Conservation (phyloP, 2,888 invertebrate species). For the Pseudolycoriella hygida region DNA sequence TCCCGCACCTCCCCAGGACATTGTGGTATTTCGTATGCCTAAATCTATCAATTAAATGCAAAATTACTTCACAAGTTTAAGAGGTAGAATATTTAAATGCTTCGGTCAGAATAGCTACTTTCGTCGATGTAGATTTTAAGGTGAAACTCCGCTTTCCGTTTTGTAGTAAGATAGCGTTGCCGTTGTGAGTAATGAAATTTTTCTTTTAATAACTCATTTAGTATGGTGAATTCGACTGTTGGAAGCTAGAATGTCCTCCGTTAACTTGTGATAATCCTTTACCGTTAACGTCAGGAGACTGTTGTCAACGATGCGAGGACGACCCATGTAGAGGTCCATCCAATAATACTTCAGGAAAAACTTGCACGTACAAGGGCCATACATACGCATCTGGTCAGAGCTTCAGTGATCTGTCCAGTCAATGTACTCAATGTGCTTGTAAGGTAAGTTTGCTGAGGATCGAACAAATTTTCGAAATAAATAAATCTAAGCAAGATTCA, state of each 20-base stretch:
- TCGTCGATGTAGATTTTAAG: too few relatives aligned
- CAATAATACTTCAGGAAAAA: slow-evolving; percentile 24
- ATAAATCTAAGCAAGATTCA: neutral
- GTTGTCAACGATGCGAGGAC: slow-evolving; percentile 52
- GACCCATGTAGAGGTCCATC: slow-evolving; percentile 30
- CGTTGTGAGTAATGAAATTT: too few relatives aligned
- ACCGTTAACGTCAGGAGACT: slow-evolving; percentile 41
- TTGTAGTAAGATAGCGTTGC: too few relatives aligned
- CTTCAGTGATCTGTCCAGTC: slow-evolving; percentile 40
- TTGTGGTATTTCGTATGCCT: too few relatives aligned
- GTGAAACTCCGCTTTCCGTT: too few relatives aligned
- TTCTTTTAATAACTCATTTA: slow-evolving; percentile 21
- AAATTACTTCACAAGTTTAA: too few relatives aligned
- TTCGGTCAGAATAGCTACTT: too few relatives aligned
- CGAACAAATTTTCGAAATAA: neutral
- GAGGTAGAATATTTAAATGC: too few relatives aligned
- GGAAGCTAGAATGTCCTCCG: slow-evolving; percentile 69
- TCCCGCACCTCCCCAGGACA: too few relatives aligned
- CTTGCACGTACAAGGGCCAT: slow-evolving; percentile 42
- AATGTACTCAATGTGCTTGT: slow-evolving; percentile 55
- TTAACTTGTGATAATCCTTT: slow-evolving; percentile 43
- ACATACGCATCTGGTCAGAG: slow-evolving; percentile 39
- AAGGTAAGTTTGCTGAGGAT: slow-evolving; percentile 35
- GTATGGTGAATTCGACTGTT: slow-evolving; percentile 78
- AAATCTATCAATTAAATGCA: too few relatives aligned